Conservation (phyloP, 1,140 invertebrate species). For the Holcopasites calliopsidis region DNA sequence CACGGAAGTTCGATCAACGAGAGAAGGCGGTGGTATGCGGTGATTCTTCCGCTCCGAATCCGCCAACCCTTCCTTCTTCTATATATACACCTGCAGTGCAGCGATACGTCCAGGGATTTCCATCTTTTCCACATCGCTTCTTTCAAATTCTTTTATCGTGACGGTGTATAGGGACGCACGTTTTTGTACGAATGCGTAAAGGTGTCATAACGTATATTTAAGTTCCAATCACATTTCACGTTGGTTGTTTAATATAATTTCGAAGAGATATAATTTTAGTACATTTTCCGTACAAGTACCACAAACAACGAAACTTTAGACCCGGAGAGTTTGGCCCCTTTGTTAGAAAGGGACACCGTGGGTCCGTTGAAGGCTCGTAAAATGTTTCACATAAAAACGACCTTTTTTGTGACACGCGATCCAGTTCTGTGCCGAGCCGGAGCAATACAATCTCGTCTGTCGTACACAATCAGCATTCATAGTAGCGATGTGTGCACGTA, state of each 20-base stretch:
- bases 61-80: conserved; percentile 23
- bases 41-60: conserved; percentile 39
- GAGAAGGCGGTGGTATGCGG: not conserved
- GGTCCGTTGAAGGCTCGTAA: not conserved
- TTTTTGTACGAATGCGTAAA: too few species aligned
- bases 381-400: conserved; percentile 4
- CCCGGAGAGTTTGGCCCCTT: not conserved
- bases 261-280: not conserved
- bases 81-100: conserved; percentile 36
- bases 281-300: not conserved
- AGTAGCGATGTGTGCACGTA: not conserved
- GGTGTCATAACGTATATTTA: too few species aligned
- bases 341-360: not conserved
- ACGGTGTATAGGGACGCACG: conserved; percentile 4
- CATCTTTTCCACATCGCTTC: conserved; percentile 29
- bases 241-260: too few species aligned
- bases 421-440: not conserved
- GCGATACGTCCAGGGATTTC: conserved; percentile 37
- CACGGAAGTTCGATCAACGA: not conserved
- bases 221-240: too few species aligned
- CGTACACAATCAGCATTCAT: conserved; percentile 23
- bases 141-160: conserved; percentile 22
- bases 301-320: not conserved
- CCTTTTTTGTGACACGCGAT: conserved; percentile 12
- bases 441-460: not conserved